phyloP scores from a whole-genome alignment of 2,888 invertebrate genomes.

The Ctena decussata region DNA sequence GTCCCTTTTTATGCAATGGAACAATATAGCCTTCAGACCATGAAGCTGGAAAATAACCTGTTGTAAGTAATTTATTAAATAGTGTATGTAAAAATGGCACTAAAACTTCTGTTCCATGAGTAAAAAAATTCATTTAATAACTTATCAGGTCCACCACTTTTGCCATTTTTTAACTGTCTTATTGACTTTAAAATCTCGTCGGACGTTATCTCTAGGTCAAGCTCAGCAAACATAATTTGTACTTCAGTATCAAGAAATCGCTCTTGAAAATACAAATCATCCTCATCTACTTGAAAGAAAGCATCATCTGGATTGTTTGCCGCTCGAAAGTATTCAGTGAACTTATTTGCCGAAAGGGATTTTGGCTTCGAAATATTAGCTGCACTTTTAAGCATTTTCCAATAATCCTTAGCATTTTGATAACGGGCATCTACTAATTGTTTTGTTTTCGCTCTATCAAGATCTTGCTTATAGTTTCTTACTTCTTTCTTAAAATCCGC shows the following conservation, averaged over 20 bases:
- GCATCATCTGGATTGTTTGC: background rate
- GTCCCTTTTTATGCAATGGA: conserved; percentile 4
- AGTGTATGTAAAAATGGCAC: background rate
- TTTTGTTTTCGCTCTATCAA: background rate
- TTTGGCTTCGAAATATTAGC: background rate
- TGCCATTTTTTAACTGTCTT: background rate
- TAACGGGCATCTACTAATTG: no score
- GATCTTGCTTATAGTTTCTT: background rate
- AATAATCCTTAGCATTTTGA: no score
- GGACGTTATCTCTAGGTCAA: background rate
- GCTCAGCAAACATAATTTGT: background rate
- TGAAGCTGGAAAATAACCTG: background rate
- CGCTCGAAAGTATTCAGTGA: background rate
- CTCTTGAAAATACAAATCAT: background rate
- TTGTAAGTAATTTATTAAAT: conserved; percentile 11
- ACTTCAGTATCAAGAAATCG: background rate
- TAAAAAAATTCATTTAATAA: conserved; percentile 23
- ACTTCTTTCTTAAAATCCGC: background rate
- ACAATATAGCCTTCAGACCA: conserved; percentile 19
- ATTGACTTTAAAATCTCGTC: background rate
- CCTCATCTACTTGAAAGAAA: background rate
- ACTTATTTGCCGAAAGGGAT: background rate
- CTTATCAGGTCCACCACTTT: conserved; percentile 10
- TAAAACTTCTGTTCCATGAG: background rate
- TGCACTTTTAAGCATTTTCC: background rate